phyloP scores from a whole-genome alignment of 1,140 invertebrate genomes.

The Nylanderia fulva region DNA sequence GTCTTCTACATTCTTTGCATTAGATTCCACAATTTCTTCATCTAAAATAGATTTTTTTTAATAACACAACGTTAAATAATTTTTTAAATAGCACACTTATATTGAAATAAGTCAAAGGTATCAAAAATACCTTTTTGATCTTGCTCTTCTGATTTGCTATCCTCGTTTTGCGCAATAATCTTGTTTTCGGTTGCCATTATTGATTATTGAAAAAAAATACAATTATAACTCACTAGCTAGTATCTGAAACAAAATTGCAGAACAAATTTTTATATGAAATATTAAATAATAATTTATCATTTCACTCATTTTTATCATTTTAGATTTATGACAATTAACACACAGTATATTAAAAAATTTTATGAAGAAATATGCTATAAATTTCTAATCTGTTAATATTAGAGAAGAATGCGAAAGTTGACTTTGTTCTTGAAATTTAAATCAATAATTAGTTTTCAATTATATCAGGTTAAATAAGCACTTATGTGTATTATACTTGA shows the following conservation, averaged over 20 bases:
- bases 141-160: neutral
- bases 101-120: slow-evolving; percentile 1
- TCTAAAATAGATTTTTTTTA: neutral
- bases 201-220: slow-evolving; percentile 3
- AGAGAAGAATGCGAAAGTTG: neutral
- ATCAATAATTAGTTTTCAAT: neutral
- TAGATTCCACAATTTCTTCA: neutral
- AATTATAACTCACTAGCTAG: neutral
- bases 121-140: neutral
- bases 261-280: neutral
- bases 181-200: slow-evolving; percentile 28
- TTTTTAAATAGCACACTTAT: neutral
- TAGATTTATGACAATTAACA: neutral
- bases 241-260: slow-evolving; percentile 9
- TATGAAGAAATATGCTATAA: neutral
- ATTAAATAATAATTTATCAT: neutral
- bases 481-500: neutral
- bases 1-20: neutral
- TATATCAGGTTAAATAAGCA: slow-evolving; percentile 11
- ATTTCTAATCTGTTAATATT: neutral
- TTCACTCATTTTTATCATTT: neutral
- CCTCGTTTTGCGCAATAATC: neutral
- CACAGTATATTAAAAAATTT: neutral
- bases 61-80: neutral
- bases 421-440: neutral